These are phyloP conservation scores for Liparis tanakae DNA, from an alignment of 2,797 vertebrate genomes.

Conservation along the genomic window DNA sequence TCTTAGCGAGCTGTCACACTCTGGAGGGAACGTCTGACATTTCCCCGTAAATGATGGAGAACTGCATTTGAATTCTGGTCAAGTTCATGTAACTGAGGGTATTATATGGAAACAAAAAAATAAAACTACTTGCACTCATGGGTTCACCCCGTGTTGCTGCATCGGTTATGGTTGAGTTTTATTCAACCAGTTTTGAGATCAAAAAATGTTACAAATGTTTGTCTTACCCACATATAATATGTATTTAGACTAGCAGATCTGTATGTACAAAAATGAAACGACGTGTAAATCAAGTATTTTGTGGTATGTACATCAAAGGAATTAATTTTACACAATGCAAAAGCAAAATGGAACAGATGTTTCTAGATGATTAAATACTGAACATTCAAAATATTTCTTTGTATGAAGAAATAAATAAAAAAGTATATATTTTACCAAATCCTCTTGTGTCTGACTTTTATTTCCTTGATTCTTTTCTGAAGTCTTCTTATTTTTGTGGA, in stretches of 20 bases:
- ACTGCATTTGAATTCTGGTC: slow-evolving; percentile 54
- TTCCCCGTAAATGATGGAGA: slow-evolving; percentile 45
- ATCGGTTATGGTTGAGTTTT: slow-evolving; percentile 93
- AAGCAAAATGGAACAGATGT: slow-evolving; percentile 85
- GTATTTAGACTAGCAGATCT: slow-evolving; percentile 88
- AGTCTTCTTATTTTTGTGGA: neutral
- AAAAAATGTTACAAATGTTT: slow-evolving; percentile 83
- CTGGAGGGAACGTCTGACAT: slow-evolving; percentile 43
- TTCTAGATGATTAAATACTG: slow-evolving; percentile 97
- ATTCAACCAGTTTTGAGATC: slow-evolving; percentile 87
- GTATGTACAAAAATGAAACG: slow-evolving; percentile 82
- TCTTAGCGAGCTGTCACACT: slow-evolving; percentile 44
- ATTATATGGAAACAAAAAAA: slow-evolving; percentile 39
- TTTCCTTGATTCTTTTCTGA: neutral
- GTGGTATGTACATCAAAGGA: slow-evolving; percentile 93
- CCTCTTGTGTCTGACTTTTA: slow-evolving; percentile 17
- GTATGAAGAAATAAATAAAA: slow-evolving; percentile 98
- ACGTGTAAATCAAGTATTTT: slow-evolving; percentile 93
- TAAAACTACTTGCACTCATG: slow-evolving; percentile 65
- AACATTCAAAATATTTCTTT: slow-evolving; percentile 97
- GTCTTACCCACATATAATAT: slow-evolving; percentile 85
- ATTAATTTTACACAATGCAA: slow-evolving; percentile 96
- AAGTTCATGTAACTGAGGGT: slow-evolving; percentile 49
- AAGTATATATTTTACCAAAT: slow-evolving; percentile 95
- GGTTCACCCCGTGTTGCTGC: slow-evolving; percentile 79